Evolutionary conservation across 1,140 invertebrate genomes (phyloP), one percentile per base, ranked within the genome.

Genomic region (Limonius californicus): DNA sequence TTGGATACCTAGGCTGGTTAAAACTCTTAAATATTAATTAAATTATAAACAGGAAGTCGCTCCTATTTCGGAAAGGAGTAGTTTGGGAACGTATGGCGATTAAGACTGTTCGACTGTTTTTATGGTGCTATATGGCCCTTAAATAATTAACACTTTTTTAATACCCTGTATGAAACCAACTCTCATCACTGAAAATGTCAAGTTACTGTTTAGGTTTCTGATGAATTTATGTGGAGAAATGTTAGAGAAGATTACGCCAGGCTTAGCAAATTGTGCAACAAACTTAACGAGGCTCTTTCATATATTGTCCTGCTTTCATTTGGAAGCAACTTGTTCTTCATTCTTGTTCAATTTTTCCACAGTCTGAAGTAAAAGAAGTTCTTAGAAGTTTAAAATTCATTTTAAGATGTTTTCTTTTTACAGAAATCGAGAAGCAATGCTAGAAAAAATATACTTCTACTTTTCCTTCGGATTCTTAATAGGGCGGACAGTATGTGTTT

Each of bases 291-390:
- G 19, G 69, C 79, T 27, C 76, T 87, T 39, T 84, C 84, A 0
- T 71, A 77, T 0, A 79, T 89, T 1, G 80, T 87, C 3, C 73
- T 89, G 0, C 69, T 88, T 4, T 88, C 87, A 0, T 89, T 87
- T 59, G 81, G 80, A 1, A 86, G 85, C 62, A 89, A 89, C 73
- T 73, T 89, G 0, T 89, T 88, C 67, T 89, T 88, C 53, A 85
- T 89, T 23, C 87, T 88, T 54, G 74, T 88, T 0, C 87, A 90
- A 69, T 79, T 90, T 12, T 80, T 89, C 1, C 84, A 88, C 65
- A 88, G 84, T 57, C 73, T 90, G 23, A 83, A 86, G 89, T 90
- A 75, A 81, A 78, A 14, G 8, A 21, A 18, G 1, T 50, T 9
- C 30, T 27, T 56, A n/a, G 2, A 42, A 19, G 9, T 30, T 30